A percentile compares a stretch with the other conserved stretches of the same genome.
Conservation (phyloP, 1,140 invertebrate species). For the Drosophila sturtevanti region DNA sequence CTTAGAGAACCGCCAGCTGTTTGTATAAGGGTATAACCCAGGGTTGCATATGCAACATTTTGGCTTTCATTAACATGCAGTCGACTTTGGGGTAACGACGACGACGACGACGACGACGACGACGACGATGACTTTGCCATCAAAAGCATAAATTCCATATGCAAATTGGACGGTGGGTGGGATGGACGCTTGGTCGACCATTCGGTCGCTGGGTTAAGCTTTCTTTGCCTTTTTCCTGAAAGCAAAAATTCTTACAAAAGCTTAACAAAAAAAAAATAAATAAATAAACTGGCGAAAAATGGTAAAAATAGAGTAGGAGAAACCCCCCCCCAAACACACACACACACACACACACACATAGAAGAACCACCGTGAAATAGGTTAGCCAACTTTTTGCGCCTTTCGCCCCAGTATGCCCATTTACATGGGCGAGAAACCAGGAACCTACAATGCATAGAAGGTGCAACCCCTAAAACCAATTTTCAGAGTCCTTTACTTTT, state of each 20-base stretch:
- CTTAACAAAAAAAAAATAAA: slow-evolving; percentile 12
- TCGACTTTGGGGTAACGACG: slow-evolving; percentile 38
- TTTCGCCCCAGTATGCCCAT: not conserved
- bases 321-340: too few species aligned
- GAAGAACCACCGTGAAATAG: slow-evolving; percentile 45
- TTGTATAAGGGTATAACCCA: slow-evolving; percentile 23
- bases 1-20: slow-evolving; percentile 21
- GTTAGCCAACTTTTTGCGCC: slow-evolving; percentile 10
- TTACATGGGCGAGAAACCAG: not conserved
- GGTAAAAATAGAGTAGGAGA: not conserved
- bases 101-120: not conserved
- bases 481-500: not conserved
- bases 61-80: slow-evolving; percentile 78
- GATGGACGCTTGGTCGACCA: slow-evolving; percentile 7
- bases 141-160: slow-evolving; percentile 80
- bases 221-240: slow-evolving; percentile 4
- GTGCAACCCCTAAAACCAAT: too few species aligned
- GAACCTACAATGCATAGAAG: not conserved
- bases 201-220: slow-evolving; percentile 8
- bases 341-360: too few species aligned
- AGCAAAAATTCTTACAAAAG: slow-evolving; percentile 39
- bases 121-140: slow-evolving; percentile 44
- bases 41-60: slow-evolving; percentile 56
- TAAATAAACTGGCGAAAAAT: slow-evolving; percentile 2
- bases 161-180: slow-evolving; percentile 59